phyloP scores from a whole-genome alignment of 2,113 vertebrate species.

The Protomyctophum bolini region DNA sequence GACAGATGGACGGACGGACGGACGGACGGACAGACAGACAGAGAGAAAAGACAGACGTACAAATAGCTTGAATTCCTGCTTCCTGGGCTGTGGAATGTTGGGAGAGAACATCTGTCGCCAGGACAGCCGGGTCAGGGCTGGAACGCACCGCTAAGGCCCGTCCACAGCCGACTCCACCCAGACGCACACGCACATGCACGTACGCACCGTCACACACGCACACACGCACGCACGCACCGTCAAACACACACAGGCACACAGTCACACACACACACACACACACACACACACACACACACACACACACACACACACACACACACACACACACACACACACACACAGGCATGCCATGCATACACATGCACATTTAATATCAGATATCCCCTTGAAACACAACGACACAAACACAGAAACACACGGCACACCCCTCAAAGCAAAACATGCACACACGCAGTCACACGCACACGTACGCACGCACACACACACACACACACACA shows the following conservation, averaged over 20 bases:
- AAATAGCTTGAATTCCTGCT: slow-evolving; percentile 75
- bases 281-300: slow-evolving; percentile 8
- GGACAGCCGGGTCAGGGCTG: slow-evolving; percentile 69
- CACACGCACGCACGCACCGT: too few relatives aligned
- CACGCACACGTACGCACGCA: not conserved
- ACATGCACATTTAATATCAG: too few relatives aligned
- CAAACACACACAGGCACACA: too few relatives aligned
- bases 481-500: not conserved
- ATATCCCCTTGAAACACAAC: too few relatives aligned
- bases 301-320: slow-evolving; percentile 5
- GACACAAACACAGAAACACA: too few relatives aligned
- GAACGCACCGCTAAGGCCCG: slow-evolving; percentile 45
- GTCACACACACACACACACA: too few relatives aligned
- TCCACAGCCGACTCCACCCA: slow-evolving; percentile 37
- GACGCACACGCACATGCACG: not conserved
- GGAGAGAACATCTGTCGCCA: slow-evolving; percentile 75
- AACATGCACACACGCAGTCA: slow-evolving; percentile 6
- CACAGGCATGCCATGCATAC: too few relatives aligned
- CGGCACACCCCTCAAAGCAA: slow-evolving; percentile 13
- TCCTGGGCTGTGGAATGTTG: slow-evolving; percentile 71
- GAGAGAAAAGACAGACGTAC: slow-evolving; percentile 48
- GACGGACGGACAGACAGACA: slow-evolving; percentile 16
- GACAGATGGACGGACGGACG: slow-evolving; percentile 7
- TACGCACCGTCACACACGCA: not conserved
- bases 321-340: not conserved